These are phyloP conservation scores for Platyrinchus mystaceus DNA, from an alignment of 2,797 vertebrate species.

Conservation along the genomic window DNA sequence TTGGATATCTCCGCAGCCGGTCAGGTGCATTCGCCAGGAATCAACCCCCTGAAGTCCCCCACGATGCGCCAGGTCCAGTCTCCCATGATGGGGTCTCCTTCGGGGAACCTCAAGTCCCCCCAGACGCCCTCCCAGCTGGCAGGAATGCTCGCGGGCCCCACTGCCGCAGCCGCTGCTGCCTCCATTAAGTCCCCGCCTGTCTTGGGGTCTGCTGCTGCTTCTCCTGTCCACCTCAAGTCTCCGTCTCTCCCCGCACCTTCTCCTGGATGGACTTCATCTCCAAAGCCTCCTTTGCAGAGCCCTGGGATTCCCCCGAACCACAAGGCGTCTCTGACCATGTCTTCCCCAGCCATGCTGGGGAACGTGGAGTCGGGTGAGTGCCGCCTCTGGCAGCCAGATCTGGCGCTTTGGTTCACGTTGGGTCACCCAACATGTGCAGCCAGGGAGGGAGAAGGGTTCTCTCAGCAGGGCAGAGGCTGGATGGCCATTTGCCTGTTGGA, in stretches of 20 bases:
- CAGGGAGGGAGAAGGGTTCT: background rate
- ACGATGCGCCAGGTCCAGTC: conserved; percentile 98
- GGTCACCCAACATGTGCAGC: background rate
- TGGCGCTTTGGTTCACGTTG: fast-evolving
- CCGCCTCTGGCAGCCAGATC: fast-evolving
- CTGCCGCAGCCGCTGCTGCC: conserved; percentile 87
- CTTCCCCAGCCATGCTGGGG: conserved; percentile 96
- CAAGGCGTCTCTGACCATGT: conserved; percentile 93
- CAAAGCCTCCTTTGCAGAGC: conserved; percentile 98
- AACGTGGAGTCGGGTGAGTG: conserved; percentile 90
- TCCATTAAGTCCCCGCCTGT: conserved; percentile 98
- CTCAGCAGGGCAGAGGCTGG: background rate
- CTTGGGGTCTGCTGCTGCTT: conserved; percentile 98
- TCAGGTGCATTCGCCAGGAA: conserved; percentile 93
- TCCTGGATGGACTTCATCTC: conserved; percentile 97
- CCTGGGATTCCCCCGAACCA: conserved; percentile 95
- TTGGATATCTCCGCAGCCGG: conserved; percentile 90
- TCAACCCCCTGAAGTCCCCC: conserved; percentile 96
- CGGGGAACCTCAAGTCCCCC: conserved; percentile 97
- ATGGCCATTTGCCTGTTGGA: fast-evolving
- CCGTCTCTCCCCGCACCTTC: conserved; percentile 97
- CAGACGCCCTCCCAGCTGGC: conserved; percentile 98
- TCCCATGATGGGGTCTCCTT: conserved; percentile 97
- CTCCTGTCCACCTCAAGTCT: conserved; percentile 99
- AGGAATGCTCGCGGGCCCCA: conserved; percentile 92